Evolutionary conservation across 64 coral and sea anemone species (phyloP).

Genomic region (Porites lutea): DNA sequence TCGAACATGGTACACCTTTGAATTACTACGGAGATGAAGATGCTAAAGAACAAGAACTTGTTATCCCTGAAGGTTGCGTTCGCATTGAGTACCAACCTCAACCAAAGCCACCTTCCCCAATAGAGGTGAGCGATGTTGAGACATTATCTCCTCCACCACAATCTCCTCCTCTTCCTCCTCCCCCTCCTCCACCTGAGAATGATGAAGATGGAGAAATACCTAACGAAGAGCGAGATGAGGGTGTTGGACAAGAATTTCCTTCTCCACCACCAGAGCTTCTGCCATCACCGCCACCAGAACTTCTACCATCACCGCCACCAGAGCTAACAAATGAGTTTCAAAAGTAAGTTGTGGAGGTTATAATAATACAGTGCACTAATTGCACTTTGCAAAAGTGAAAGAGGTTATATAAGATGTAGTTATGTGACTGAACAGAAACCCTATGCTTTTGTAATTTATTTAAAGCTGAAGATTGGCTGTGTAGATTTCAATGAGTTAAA

Average conservation of each 20-base stretch:
- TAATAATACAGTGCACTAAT: too few relatives aligned
- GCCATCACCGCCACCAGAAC: conserved; percentile 83
- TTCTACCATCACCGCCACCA: conserved; percentile 90
- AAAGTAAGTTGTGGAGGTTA: conserved; percentile 52
- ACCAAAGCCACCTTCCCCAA: conserved; percentile 81
- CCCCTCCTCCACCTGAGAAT: conserved; percentile 66
- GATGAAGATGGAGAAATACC: conserved; percentile 9
- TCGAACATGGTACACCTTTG: conserved; percentile 69
- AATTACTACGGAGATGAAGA: conserved; percentile 62
- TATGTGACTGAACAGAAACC: too few relatives aligned
- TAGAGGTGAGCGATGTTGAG: conserved; percentile 83
- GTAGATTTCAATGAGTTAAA: too few relatives aligned
- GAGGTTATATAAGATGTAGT: too few relatives aligned
- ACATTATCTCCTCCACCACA: conserved; percentile 75
- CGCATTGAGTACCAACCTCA: conserved; percentile 79
- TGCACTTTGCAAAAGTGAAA: too few relatives aligned
- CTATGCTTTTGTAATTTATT: too few relatives aligned
- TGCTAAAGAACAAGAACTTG: conserved; percentile 28
- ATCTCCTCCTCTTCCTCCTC: conserved; percentile 70
- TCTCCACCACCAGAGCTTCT: conserved; percentile 81
- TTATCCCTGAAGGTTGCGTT: conserved; percentile 73
- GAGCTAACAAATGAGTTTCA: conserved; percentile 77
- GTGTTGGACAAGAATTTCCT: conserved; percentile 74
- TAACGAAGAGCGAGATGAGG: conserved; percentile 42
- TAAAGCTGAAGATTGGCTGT: too few relatives aligned